Evolutionary conservation across 2,888 invertebrate genomes (phyloP).

Genomic region (Tiphia femorata): DNA sequence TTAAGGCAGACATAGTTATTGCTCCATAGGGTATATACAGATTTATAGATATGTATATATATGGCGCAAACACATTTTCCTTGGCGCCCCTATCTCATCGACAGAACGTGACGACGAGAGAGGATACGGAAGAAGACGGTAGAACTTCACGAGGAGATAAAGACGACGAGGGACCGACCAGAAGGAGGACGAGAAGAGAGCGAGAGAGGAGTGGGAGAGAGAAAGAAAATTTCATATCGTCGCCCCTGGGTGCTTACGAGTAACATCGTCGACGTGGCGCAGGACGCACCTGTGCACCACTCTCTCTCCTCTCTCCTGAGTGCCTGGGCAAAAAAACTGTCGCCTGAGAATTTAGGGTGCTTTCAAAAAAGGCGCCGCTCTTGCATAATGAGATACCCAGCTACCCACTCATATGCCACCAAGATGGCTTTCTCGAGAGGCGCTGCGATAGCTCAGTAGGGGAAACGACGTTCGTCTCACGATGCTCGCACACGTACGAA

Average conservation of each 20-base stretch:
- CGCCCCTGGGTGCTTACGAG: constrained; percentile 32
- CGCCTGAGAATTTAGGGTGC: constrained; percentile 48
- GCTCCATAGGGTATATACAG: no score
- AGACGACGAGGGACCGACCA: no score
- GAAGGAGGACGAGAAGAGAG: constrained; percentile 7
- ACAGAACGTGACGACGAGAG: constrained; percentile 11
- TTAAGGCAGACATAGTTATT: no score
- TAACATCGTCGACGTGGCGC: constrained; percentile 35
- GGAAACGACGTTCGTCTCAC: no score
- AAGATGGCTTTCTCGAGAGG: constrained; percentile 9
- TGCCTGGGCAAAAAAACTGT: constrained; percentile 38
- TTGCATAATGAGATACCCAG: constrained; percentile 40
- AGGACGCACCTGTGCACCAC: constrained; percentile 43
- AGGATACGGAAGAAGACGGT: constrained; percentile 11
- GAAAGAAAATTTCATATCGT: constrained; percentile 50
- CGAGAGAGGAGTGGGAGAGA: constrained; percentile 1
- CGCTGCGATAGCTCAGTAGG: constrained; percentile 16
- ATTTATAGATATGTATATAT: no score
- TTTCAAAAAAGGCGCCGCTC: constrained; percentile 39
- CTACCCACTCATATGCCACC: constrained; percentile 22
- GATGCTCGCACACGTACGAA: neutral
- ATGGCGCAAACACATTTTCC: constrained; percentile 4
- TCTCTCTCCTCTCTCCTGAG: no score
- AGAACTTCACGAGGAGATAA: constrained; percentile 24
- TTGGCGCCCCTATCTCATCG: constrained; percentile 16